These are phyloP conservation scores for Uria aalge DNA, from an alignment of 2,113 vertebrate genomes.

Conservation along the genomic window DNA sequence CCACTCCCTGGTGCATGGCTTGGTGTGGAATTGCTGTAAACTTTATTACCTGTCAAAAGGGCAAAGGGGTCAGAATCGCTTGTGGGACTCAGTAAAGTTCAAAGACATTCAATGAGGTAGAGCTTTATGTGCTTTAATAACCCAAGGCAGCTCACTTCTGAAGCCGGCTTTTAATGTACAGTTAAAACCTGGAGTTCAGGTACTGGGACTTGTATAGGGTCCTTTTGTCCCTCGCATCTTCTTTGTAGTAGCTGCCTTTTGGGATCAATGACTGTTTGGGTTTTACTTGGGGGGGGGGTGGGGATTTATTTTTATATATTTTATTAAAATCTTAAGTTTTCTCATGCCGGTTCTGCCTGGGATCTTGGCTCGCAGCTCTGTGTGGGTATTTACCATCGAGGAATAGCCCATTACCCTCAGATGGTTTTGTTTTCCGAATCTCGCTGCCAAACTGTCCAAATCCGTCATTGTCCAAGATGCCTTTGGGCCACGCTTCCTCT, in stretches of 20 bases:
- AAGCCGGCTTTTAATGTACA: constrained; percentile 82
- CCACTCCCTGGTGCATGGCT: constrained; percentile 92
- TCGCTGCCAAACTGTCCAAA: neutral
- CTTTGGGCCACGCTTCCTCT: neutral
- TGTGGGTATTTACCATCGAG: neutral
- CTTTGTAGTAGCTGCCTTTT: constrained; percentile 23
- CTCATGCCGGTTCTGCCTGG: neutral
- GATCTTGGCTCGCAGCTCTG: neutral
- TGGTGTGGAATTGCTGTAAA: constrained; percentile 98
- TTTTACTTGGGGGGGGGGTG: neutral
- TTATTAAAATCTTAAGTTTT: neutral
- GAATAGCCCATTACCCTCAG: neutral
- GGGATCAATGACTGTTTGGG: neutral
- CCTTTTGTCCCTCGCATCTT: constrained; percentile 51
- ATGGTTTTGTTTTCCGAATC: neutral
- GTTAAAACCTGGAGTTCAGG: constrained; percentile 75
- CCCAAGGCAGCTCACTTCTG: constrained; percentile 83
- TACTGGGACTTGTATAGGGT: constrained; percentile 6
- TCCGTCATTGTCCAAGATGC: neutral
- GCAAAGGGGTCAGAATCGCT: constrained; percentile 89
- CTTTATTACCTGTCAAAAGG: constrained; percentile 99
- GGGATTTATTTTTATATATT: neutral
- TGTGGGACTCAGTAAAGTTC: constrained; percentile 97
- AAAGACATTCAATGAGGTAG: constrained; percentile 90
- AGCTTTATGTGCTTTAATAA: constrained; percentile 91